Conservation (phyloP, 2,888 invertebrate species). For the Aleiodes testaceus region DNA sequence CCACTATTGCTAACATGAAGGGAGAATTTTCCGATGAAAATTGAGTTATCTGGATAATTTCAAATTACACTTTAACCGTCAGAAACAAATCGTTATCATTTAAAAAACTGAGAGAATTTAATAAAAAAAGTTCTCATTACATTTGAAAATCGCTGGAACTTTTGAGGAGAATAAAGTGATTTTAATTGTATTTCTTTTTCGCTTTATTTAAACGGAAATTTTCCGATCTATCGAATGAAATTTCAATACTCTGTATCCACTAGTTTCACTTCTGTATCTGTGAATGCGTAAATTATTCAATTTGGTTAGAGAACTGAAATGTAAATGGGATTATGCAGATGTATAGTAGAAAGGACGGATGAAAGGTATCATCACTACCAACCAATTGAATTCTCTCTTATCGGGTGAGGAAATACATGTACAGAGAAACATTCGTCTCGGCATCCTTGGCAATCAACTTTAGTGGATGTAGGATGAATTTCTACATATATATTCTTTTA, state of each 20-base stretch:
- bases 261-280: background rate
- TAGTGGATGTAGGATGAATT: background rate
- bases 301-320: background rate
- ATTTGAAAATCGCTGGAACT: too few relatives aligned
- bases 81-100: background rate
- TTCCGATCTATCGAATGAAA: too few relatives aligned
- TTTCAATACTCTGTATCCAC: background rate
- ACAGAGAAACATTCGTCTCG: slow-evolving; percentile 13
- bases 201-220: too few relatives aligned
- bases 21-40: too few relatives aligned
- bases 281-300: background rate
- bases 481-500: background rate
- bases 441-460: background rate
- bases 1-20: background rate
- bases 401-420: slow-evolving; percentile 16
- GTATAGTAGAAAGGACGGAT: slow-evolving; percentile 1
- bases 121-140: too few relatives aligned
- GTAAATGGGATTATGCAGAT: slow-evolving; percentile 40
- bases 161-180: too few relatives aligned
- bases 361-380: background rate
- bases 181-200: too few relatives aligned
- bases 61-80: background rate
- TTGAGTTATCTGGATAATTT: slow-evolving; percentile 9
- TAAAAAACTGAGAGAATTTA: too few relatives aligned
- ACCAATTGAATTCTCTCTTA: slow-evolving; percentile 33